Evolutionary conservation across 2,797 vertebrate species (phyloP), one percentile per base, ranked within the genome.

Genomic region (Knipowitschia caucasica): DNA sequence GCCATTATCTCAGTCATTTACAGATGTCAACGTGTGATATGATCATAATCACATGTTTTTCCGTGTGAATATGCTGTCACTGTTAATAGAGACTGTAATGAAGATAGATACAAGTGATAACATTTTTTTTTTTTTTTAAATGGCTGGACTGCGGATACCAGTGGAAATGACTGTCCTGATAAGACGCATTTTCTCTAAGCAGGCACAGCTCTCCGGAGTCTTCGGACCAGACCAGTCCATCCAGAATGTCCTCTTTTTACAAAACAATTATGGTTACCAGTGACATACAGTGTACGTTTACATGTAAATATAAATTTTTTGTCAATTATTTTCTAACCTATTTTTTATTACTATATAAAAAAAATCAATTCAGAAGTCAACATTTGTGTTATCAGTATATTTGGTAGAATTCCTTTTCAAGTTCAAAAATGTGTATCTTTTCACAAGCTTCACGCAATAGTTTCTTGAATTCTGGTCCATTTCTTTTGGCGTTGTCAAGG

Each of bases 151-250:
- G 77, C 59, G 59, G 73, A 73, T 76, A 68, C 77, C 77, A 66
- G 69, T 81, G 80, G 83, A 84, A 86, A 86, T 83, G 77, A 81
- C 76, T 61, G 39, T 56, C 70, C 68, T 71, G 84, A 83, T 82
- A 77, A 84, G 77, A 49, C 50, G 69, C 68, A 68, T 73, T 77
- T 80, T 80, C 71, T 63, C 75, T 63, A 62, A 69, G 65, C 75
- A 39, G 15, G 66, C 55, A 45, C 26, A 55, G 50, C 56, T 62
- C 57, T n/a, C 71, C 43, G 84, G 52, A 2, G 46, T 14, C 35
- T 73, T 52, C 44, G 51, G 60, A 69, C 75, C 69, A 54, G 25
- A 54, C 18, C 56, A 18, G 62, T 53, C 64, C 73, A 50, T 65
- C 66, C 67, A 77, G 77, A 77, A 70, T 74, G 68, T 64, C 72